phyloP scores from a whole-genome alignment of 2,888 invertebrate species.

The Lysandra bellargus region DNA sequence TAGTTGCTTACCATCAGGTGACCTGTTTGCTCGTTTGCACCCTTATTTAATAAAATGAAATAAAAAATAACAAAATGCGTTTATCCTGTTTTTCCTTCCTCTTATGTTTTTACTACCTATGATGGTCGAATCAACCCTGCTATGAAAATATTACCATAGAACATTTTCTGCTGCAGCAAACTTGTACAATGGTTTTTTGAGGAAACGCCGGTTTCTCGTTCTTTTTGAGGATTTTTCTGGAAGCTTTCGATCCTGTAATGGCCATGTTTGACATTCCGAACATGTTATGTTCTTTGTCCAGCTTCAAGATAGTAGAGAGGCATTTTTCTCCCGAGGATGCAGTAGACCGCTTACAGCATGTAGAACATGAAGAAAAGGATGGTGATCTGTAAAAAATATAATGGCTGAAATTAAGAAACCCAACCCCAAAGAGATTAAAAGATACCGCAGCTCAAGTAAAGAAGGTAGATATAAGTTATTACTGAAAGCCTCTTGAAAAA shows the following conservation, averaged over 20 bases:
- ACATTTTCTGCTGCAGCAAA: constrained; percentile 58
- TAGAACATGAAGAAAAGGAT: constrained; percentile 52
- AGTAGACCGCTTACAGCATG: constrained; percentile 55
- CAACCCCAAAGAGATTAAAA: too few relatives aligned
- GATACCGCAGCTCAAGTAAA: too few relatives aligned
- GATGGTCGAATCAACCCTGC: not conserved
- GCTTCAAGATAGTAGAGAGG: constrained; percentile 64
- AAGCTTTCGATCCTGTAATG: constrained; percentile 54
- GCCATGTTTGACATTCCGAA: constrained; percentile 70
- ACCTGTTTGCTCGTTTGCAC: too few relatives aligned
- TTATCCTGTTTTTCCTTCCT: not conserved
- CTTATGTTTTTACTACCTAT: not conserved
- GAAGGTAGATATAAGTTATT: too few relatives aligned
- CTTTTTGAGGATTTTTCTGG: constrained; percentile 55
- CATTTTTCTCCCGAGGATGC: constrained; percentile 55
- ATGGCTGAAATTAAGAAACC: not conserved
- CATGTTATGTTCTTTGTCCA: constrained; percentile 71
- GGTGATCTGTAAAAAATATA: constrained; percentile 54
- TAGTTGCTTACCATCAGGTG: too few relatives aligned
- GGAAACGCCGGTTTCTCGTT: constrained; percentile 63
- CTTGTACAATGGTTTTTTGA: constrained; percentile 70
- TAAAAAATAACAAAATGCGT: not conserved
- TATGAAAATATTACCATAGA: not conserved
- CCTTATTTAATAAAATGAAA: too few relatives aligned
- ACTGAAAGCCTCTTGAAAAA: too few relatives aligned